phyloP scores from a whole-genome alignment of 2,888 invertebrate genomes.

The Cataglyphis rosenhaueri region DNA sequence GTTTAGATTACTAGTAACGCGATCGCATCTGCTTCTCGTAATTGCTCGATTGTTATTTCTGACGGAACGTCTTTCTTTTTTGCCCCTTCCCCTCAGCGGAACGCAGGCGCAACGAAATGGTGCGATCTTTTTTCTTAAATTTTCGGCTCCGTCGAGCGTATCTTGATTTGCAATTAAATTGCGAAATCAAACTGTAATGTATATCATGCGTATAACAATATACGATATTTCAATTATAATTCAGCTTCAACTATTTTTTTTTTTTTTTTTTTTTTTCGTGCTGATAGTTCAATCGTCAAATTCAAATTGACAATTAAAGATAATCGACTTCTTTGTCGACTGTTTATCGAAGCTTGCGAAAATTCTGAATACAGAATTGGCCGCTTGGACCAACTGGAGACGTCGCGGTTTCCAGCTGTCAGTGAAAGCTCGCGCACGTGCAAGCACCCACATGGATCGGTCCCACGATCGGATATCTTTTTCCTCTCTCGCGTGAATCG shows the following conservation, averaged over 20 bases:
- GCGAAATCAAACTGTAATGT: constrained; percentile 18
- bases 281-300: not conserved
- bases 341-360: not conserved
- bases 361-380: not conserved
- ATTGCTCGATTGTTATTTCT: not conserved
- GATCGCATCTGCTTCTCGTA: constrained; percentile 1
- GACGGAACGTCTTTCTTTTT: not conserved
- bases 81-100: not conserved
- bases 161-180: not conserved
- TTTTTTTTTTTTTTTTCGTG: too few relatives aligned
- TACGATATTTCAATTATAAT: not conserved
- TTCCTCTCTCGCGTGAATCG: constrained; percentile 54
- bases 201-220: not conserved
- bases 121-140: not conserved
- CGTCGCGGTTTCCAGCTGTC: constrained; percentile 74
- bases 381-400: not conserved
- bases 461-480: constrained; percentile 13
- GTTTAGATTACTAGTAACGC: not conserved
- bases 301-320: not conserved
- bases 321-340: not conserved
- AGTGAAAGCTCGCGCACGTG: constrained; percentile 72
- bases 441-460: constrained; percentile 36
- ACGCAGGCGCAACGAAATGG: not conserved
- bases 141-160: not conserved
- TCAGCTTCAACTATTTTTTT: too few relatives aligned